Evolutionary conservation across 2,113 vertebrate species (phyloP).

Genomic region (Strigops habroptila): DNA sequence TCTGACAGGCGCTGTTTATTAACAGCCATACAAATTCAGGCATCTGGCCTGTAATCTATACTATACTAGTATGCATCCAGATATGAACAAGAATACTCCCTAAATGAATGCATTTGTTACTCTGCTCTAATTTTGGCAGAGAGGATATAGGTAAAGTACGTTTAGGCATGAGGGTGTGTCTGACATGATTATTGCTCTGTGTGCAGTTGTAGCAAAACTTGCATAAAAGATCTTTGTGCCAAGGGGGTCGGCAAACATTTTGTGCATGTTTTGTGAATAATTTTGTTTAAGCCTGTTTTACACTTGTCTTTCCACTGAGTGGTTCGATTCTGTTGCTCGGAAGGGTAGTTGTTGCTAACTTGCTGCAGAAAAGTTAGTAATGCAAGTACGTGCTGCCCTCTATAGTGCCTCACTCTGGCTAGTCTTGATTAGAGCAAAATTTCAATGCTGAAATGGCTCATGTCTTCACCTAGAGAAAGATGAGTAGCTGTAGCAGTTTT

Average conservation of each 20-base stretch:
- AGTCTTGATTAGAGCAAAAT: background rate
- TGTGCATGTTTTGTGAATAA: background rate
- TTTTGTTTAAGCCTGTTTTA: background rate
- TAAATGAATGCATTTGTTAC: background rate
- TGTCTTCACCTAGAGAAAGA: background rate
- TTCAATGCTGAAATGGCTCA: background rate
- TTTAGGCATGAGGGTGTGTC: fast-evolving
- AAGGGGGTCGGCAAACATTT: background rate
- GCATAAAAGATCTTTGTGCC: background rate
- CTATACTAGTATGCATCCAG: background rate
- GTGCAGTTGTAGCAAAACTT: background rate
- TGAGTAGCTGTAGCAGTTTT: background rate
- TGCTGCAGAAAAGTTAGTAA: background rate
- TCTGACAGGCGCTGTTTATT: background rate
- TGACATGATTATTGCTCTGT: background rate
- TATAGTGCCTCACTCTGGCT: background rate
- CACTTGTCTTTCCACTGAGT: background rate
- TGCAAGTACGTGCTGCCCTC: background rate
- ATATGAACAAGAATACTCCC: background rate
- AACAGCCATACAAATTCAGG: background rate
- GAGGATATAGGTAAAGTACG: background rate
- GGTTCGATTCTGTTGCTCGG: background rate
- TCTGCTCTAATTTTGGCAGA: background rate
- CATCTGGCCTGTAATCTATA: background rate
- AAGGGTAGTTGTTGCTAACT: background rate